Base-by-base conservation (phyloP, 2,888 invertebrate genomes). In the Ptilodon capucinus region DNA sequence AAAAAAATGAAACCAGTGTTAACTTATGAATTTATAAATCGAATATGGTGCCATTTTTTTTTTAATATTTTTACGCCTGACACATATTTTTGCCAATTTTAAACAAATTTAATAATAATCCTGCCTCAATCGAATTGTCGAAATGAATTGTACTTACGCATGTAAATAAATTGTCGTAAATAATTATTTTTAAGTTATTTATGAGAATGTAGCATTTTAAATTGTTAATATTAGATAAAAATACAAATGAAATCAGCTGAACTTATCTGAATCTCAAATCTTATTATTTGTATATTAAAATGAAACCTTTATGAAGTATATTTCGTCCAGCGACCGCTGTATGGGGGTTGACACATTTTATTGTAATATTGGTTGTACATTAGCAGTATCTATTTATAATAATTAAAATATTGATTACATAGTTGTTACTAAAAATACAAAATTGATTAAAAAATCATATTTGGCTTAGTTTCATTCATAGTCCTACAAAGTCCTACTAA, bases 391-490 rank as follows among this genome's bases (percentile, higher is more conserved):
- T 89, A 89, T 90, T 88, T 88, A 89, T 89, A 86, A 87, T 84
- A 87, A 87, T 84, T 76, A 81, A 85, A 86, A 85, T 83, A 86
- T 87, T 91, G 90, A 90, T 88, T 91, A 35, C 8, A 28, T 35
- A 91, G 88, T 88, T 89, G 91, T 91, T 91, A 91, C 86, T 87
- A 76, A 91, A 91, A 91, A 90, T 87, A 90, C 76, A 87, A 88
- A 90, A 88, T 89, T 79, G 81, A 89, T 87, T 81, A 80, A 86
- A 86, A 71, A 76, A 52, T 41, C 51, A 48, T 45, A 18, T 38
- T 48, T 19, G 45, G 13, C 42, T 62, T 72, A 63, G 64, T 72
- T 71, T 68, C 34, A 44, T 55, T 62, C n/a, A n/a, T n/a, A n/a
- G n/a, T n/a, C n/a, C n/a, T n/a, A n/a, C n/a, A n/a, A n/a, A n/a